These are phyloP conservation scores for Drosophila ogumai DNA, from an alignment of 1,140 invertebrate genomes.

Conservation along the genomic window DNA sequence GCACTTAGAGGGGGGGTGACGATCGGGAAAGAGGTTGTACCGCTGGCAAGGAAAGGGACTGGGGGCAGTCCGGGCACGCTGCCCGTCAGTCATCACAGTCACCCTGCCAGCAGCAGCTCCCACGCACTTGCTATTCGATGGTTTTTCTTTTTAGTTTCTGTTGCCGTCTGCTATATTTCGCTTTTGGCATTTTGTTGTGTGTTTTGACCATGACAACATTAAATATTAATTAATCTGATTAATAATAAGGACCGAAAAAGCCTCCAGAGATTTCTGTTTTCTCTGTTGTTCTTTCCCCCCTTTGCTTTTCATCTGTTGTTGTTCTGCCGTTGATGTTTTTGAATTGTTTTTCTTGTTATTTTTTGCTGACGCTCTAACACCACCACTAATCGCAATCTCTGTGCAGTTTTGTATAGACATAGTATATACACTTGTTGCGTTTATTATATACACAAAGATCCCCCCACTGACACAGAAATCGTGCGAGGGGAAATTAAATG, in stretches of 20 bases:
- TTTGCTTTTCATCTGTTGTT: constrained; percentile 16
- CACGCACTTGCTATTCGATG: constrained; percentile 55
- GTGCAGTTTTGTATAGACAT: constrained; percentile 29
- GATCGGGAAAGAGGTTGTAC: background rate
- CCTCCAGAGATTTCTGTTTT: constrained; percentile 26
- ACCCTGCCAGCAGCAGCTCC: constrained; percentile 34
- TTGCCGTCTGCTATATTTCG: constrained; percentile 52
- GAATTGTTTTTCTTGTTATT: constrained; percentile 34
- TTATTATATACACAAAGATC: constrained; percentile 43
- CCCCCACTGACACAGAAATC: constrained; percentile 71
- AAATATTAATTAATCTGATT: constrained; percentile 81
- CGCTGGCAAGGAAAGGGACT: constrained; percentile 9
- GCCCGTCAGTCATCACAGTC: constrained; percentile 41
- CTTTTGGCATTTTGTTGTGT: constrained; percentile 49
- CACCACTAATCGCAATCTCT: constrained; percentile 57
- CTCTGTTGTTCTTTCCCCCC: constrained; percentile 3
- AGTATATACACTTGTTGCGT: constrained; percentile 36
- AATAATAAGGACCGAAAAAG: constrained; percentile 56
- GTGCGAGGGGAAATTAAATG: constrained; percentile 18
- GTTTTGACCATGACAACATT: constrained; percentile 80
- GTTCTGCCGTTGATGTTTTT: constrained; percentile 35
- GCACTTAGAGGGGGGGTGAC: constrained; percentile 30
- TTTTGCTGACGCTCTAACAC: constrained; percentile 55
- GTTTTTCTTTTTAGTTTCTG: constrained; percentile 57
- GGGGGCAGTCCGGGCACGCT: constrained; percentile 25